Base-by-base conservation (phyloP, 2,888 invertebrate species). In the Lasiommata megera region DNA sequence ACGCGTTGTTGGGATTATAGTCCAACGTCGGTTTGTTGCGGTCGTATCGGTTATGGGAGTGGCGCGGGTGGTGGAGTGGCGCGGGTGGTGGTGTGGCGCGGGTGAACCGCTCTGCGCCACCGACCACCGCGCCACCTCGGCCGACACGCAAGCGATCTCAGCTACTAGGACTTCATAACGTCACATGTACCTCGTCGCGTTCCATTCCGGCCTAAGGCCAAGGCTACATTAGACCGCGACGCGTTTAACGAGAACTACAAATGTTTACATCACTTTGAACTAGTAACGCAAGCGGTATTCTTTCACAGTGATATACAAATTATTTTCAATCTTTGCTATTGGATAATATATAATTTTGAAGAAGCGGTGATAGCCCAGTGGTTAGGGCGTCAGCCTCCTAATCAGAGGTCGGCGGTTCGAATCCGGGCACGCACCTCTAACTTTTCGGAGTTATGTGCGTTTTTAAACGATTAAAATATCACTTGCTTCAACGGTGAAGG, bases 101-200 rank as follows among this genome's bases (percentile, higher is more conserved):
- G 12, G 29, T 23, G 29, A n/a, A n/a, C n/a, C n/a, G n/a, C n/a
- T n/a, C 18, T 43, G 70, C 68, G 73, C 59, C 60, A 61, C 67
- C 71, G 79, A 77, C 74, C 84, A 77, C 88, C 87, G 86, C 88
- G 87, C 87, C 86, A 83, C 88, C 85, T 84, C 88, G 85, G 76
- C 85, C 86, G 86, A 88, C 81, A 88, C 87, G 89, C 85, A 80
- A 86, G 77, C 87, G 90, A 88, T 90, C 88, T 77, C 76, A 67
- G 57, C 44, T 84, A 90, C 90, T 71, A 89, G 88, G 90, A 71
- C 50, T 60, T 6, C 87, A 89, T 73, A 73, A 16, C n/a, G 9
- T 11, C 62, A 52, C 72, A 74, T 71, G 3, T 34, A 62, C 41
- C n/a, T n/a, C 46, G 17, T 62, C 61, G 66, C 74, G 66, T 74